Conservation (phyloP, 2,888 invertebrate species). For the Nephrotoma flavescens region DNA sequence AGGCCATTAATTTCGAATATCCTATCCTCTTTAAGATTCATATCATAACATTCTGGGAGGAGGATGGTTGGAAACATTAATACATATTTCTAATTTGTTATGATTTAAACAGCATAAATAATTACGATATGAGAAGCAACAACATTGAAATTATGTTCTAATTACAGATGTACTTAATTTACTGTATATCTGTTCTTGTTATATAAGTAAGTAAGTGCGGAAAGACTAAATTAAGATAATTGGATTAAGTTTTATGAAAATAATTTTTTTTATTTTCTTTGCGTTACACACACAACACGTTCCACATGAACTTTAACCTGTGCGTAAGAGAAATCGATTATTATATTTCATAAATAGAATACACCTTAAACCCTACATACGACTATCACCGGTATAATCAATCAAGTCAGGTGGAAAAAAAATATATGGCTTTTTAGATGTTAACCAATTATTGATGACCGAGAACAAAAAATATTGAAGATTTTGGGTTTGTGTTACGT, state of each 20-base stretch:
- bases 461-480: background rate
- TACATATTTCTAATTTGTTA: background rate
- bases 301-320: background rate
- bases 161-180: background rate
- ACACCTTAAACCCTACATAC: background rate
- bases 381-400: background rate
- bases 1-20: background rate
- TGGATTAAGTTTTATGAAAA: background rate
- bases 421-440: background rate
- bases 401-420: background rate
- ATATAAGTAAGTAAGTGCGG: background rate
- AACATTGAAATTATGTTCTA: background rate
- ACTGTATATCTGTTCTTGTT: background rate
- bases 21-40: background rate
- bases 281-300: background rate
- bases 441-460: background rate
- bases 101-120: background rate
- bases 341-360: background rate
- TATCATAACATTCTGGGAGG: background rate
- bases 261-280: background rate
- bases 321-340: background rate
- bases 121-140: background rate
- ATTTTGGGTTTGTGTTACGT: background rate
- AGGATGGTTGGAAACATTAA: background rate
- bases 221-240: background rate